phyloP scores from a whole-genome alignment of 1,140 invertebrate genomes.

The Cydia fagiglandana region DNA sequence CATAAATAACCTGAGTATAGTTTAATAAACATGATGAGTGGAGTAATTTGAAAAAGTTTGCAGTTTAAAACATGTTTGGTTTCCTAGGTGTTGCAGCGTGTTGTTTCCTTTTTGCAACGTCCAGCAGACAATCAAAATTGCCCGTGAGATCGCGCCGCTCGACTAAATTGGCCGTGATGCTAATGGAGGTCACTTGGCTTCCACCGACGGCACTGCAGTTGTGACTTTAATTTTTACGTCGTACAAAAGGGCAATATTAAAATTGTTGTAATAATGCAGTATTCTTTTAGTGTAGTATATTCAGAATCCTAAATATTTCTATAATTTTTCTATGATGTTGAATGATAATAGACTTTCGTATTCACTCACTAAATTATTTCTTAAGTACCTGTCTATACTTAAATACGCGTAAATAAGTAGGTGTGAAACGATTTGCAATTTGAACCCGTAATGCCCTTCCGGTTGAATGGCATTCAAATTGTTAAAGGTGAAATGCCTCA shows the following conservation, averaged over 20 bases:
- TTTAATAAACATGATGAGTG: neutral
- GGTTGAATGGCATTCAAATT: constrained; percentile 9
- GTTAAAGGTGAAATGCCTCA: neutral
- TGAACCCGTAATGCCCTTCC: neutral
- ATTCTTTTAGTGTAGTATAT: neutral
- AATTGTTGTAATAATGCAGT: neutral
- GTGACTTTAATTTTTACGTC: neutral
- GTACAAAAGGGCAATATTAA: neutral
- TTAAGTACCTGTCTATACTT: no score
- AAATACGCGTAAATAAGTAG: no score
- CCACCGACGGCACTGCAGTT: constrained; percentile 40
- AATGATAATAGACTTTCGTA: no score
- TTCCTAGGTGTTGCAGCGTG: neutral
- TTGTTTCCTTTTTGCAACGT: constrained; percentile 49
- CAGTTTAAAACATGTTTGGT: constrained; percentile 7
- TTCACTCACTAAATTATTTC: no score
- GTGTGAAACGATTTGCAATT: no score
- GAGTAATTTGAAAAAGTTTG: neutral
- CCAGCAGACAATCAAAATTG: constrained; percentile 47
- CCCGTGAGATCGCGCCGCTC: constrained; percentile 47
- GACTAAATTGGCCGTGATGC: constrained; percentile 55
- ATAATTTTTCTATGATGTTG: no score
- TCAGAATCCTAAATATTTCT: no score
- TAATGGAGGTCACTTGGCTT: constrained; percentile 53
- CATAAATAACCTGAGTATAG: neutral